Base-by-base conservation (phyloP, 2,888 invertebrate genomes). In the Zhengitettix transpicula region DNA sequence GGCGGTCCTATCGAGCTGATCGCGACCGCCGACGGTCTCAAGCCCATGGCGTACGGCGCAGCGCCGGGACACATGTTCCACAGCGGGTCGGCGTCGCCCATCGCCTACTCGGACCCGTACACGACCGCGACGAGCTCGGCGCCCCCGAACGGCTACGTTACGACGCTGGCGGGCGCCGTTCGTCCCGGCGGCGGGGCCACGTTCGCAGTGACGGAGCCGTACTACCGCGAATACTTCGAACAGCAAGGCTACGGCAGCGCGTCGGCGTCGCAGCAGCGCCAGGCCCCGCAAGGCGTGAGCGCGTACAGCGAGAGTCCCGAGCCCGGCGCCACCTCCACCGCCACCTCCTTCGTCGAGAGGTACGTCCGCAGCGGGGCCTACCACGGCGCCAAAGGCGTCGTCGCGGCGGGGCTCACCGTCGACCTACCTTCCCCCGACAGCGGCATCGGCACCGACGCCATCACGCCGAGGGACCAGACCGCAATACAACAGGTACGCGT, bases 381-480 rank as follows among this genome's bases (percentile, higher is more conserved):
- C 74, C 85, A 85, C 70, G 55, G 57, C 54, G 42, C 54, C 55
- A 80, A 85, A 76, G 79, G 84, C 70, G 79, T 84, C 71, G 80
- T 89, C 67, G 71, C 61, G 47, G 68, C 69, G 8, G 90, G 89
- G 53, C 83, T 93, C 67, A 91, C 92, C 58, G 93, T 93, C 71
- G 95, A 95, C 77, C 82, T 96, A 71, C 94, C 95, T 41, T 93
- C 93, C 68, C 93, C 94, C 41, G 96, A 96, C 78, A 91, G 91
- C 71, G 96, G 96, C 65, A 95, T 96, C 71, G 95, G 95, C 65
- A 89, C 92, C 51, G 91, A 93, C 71, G 89, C 92, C 67, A 90
- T 92, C 72, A 93, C 93, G 63, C 92, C 93, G 65, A 79, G 90
- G 69, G 90, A 90, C 76, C 90, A 91, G 77, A 87, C 88, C 71